A percentile compares a stretch with the other conserved stretches of the same genome.
Conservation (phyloP, 2,113 vertebrate species). For the Laticauda laticaudata region DNA sequence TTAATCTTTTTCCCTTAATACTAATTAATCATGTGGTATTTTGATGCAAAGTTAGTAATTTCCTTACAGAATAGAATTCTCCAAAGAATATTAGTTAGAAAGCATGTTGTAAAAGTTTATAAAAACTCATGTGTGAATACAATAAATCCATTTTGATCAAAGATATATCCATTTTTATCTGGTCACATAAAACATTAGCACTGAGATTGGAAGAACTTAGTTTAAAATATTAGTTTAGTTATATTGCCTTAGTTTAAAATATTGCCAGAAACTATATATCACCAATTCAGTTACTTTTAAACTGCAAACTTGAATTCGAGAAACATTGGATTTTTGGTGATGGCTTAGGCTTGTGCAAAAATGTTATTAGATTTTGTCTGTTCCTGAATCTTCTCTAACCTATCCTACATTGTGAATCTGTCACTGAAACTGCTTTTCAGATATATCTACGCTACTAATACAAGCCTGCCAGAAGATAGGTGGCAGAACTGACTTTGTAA, state of each 20-base stretch:
- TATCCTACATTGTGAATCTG: not conserved
- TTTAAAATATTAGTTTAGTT: not conserved
- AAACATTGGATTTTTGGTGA: not conserved
- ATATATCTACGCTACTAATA: not conserved
- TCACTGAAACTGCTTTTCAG: not conserved
- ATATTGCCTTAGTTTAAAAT: not conserved
- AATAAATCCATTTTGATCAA: not conserved
- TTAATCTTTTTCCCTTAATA: not conserved
- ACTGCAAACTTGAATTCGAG: not conserved
- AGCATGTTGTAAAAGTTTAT: not conserved
- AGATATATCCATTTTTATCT: not conserved
- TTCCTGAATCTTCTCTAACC: not conserved
- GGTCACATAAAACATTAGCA: not conserved
- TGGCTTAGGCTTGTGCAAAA: not conserved
- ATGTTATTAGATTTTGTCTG: not conserved
- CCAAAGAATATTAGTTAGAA: not conserved
- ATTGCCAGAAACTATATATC: not conserved
- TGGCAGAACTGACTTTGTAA: not conserved
- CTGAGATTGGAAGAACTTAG: not conserved
- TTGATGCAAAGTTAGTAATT: conserved; percentile 9
- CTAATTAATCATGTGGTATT: not conserved
- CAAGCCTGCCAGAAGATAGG: not conserved
- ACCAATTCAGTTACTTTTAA: not conserved
- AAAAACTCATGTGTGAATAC: conserved; percentile 19
- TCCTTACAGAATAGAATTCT: not conserved